Conservation (phyloP, 2,888 invertebrate species). For the Rotaria macrura region DNA sequence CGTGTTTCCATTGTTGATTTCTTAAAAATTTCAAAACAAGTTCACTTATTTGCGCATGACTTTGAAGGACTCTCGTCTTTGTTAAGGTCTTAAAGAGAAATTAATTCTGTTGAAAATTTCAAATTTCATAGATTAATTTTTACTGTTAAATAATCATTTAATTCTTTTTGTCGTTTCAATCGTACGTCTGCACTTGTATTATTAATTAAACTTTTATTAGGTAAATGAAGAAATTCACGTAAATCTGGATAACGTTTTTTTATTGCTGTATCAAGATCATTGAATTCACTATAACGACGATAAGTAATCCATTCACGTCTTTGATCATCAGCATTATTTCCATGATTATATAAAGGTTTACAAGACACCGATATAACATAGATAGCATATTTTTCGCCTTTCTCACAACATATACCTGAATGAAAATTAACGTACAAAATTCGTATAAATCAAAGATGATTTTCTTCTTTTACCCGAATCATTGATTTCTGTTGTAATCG, state of each 20-base stretch:
- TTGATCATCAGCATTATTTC: neutral
- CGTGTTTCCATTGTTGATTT: constrained; percentile 62
- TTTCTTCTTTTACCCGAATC: neutral
- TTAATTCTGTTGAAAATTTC: neutral
- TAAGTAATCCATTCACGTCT: constrained; percentile 69
- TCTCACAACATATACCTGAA: constrained; percentile 2
- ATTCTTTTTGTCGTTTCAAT: constrained; percentile 14
- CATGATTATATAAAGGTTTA: neutral
- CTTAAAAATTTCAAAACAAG: constrained; percentile 60
- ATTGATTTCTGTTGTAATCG: neutral
- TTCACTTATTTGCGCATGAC: constrained; percentile 58
- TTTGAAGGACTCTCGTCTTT: constrained; percentile 56
- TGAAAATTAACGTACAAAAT: neutral
- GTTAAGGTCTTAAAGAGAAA: constrained; percentile 54
- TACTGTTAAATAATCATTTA: neutral
- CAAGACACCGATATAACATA: neutral
- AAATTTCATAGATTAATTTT: too few relatives aligned
- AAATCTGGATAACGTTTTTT: constrained; percentile 56
- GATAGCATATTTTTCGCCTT: neutral
- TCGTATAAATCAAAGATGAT: neutral
- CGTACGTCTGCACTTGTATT: neutral
- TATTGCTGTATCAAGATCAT: constrained; percentile 71
- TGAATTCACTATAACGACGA: constrained; percentile 81
- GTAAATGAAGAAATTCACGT: neutral
- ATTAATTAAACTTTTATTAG: constrained; percentile 4